These are phyloP conservation scores for Megaceryle alcyon DNA, from an alignment of 2,797 vertebrate species.

Conservation along the genomic window DNA sequence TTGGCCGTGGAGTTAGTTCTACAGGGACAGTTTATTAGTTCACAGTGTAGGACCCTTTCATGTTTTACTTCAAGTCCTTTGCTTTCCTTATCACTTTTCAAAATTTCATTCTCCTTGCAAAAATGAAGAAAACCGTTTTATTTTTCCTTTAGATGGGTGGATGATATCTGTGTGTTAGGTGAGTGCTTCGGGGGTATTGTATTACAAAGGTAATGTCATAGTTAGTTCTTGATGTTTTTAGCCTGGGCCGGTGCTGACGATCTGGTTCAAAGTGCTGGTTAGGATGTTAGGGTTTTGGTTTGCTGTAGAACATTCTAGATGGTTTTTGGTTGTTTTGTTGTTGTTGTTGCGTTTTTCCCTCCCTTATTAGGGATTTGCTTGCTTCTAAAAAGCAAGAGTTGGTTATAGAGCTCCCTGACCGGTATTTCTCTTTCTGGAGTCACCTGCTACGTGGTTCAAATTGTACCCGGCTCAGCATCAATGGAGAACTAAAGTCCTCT, in stretches of 20 bases:
- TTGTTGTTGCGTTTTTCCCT: background rate
- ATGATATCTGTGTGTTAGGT: background rate
- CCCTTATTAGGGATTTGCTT: background rate
- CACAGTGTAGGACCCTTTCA: background rate
- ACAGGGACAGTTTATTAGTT: too few relatives aligned
- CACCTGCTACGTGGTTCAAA: background rate
- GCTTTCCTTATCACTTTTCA: background rate
- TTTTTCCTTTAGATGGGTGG: background rate
- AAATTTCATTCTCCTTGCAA: background rate
- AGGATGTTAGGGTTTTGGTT: background rate
- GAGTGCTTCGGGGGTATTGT: too few relatives aligned
- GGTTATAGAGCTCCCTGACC: background rate
- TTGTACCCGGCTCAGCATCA: background rate
- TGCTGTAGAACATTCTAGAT: too few relatives aligned
- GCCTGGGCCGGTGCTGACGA: background rate
- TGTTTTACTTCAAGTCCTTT: background rate
- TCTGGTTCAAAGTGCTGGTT: background rate
- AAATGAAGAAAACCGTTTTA: accelerated
- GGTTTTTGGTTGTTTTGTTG: background rate
- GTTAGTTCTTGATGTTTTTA: background rate
- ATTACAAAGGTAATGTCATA: background rate
- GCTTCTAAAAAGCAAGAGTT: background rate
- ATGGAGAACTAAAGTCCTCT: background rate
- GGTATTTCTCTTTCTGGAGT: background rate
- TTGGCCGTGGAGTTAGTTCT: background rate